A percentile compares a stretch with the other conserved stretches of the same genome.
These are phyloP conservation scores for Drosophila carrolli DNA, from an alignment of 1,140 invertebrate genomes.

Conservation along the genomic window DNA sequence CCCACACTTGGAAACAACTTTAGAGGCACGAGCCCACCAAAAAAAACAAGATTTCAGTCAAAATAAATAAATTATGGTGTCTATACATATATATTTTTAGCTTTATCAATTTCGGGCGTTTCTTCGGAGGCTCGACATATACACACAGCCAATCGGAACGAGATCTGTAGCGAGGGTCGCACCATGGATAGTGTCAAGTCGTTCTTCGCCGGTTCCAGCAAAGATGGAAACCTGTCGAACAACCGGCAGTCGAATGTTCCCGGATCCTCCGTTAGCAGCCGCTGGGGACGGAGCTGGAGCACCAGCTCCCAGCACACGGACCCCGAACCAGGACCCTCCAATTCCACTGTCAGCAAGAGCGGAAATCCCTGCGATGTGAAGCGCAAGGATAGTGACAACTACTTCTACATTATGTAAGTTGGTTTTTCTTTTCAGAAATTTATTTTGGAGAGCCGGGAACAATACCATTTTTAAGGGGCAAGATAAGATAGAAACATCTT, in stretches of 20 bases:
- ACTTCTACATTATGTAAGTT: slow-evolving; percentile 82
- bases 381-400: slow-evolving; percentile 79
- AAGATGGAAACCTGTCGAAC: slow-evolving; percentile 59
- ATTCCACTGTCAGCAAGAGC: slow-evolving; percentile 37
- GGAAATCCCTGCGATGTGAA: slow-evolving; percentile 51
- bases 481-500: slow-evolving; percentile 1
- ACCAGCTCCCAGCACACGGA: slow-evolving; percentile 49
- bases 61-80: slow-evolving; percentile 56
- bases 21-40: slow-evolving; percentile 26
- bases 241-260: slow-evolving; percentile 52
- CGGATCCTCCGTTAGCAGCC: slow-evolving; percentile 26
- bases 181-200: slow-evolving; percentile 77
- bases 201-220: slow-evolving; percentile 68
- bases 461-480: background rate
- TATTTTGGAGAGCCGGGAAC: background rate
- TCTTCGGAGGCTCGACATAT: slow-evolving; percentile 69
- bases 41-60: slow-evolving; percentile 57
- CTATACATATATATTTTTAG: slow-evolving; percentile 69
- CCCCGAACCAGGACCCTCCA: slow-evolving; percentile 41
- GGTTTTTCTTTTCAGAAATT: background rate
- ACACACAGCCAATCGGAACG: slow-evolving; percentile 20
- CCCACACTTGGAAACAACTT: slow-evolving; percentile 31
- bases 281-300: slow-evolving; percentile 64
- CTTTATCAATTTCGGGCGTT: slow-evolving; percentile 67
- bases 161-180: slow-evolving; percentile 42